phyloP scores from a whole-genome alignment of 2,797 vertebrate genomes.

The Tinamus major region DNA sequence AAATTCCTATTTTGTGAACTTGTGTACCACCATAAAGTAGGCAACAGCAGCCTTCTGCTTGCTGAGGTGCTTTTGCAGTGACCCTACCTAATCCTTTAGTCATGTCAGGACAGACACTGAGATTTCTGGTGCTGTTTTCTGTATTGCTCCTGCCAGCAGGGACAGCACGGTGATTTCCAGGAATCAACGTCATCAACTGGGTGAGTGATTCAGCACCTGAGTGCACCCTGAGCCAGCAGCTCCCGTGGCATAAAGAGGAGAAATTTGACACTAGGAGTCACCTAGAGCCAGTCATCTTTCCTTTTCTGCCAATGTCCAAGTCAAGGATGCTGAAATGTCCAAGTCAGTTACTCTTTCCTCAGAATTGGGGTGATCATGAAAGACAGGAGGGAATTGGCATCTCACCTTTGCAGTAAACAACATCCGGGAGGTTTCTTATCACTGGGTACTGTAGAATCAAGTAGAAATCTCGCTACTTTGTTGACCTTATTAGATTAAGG shows the following conservation, averaged over 20 bases:
- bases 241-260: background rate
- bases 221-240: background rate
- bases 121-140: background rate
- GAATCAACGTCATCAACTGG: background rate
- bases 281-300: background rate
- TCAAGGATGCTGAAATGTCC: background rate
- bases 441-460: background rate
- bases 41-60: background rate
- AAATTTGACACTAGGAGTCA: background rate
- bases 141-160: background rate
- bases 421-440: background rate
- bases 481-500: background rate
- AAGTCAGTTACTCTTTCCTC: background rate
- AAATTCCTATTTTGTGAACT: background rate
- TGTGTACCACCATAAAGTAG: background rate
- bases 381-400: background rate
- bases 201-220: background rate
- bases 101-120: background rate
- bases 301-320: background rate
- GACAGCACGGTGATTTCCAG: background rate
- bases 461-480: background rate
- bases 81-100: background rate
- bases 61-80: background rate
- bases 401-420: background rate
- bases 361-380: rapidly evolving